Percentiles rank a stretch among this genome's conserved stretches.
These are phyloP conservation scores for Oreochromis aureus DNA, from an alignment of 2,113 vertebrate genomes.

Conservation along the genomic window DNA sequence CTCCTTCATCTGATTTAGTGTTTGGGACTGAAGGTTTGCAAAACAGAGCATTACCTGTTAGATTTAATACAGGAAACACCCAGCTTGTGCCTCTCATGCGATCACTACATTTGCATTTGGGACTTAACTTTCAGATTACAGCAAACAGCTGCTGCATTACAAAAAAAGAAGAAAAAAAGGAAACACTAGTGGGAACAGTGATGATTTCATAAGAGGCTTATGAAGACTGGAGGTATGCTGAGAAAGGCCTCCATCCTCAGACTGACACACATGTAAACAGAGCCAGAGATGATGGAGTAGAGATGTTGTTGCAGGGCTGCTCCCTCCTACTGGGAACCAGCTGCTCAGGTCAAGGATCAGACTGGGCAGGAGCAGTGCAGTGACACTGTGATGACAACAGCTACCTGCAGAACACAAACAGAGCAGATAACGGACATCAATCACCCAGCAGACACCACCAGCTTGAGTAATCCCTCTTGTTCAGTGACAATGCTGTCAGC, in stretches of 20 bases:
- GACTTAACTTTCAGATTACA: background rate
- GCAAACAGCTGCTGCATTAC: background rate
- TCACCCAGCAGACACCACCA: background rate
- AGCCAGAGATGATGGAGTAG: slow-evolving; percentile 38
- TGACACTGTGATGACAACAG: slow-evolving; percentile 31
- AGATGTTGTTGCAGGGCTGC: slow-evolving; percentile 4
- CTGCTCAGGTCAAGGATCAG: slow-evolving; percentile 38
- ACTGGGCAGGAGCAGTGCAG: background rate
- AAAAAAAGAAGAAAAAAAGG: background rate
- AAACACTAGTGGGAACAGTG: background rate
- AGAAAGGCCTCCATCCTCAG: background rate
- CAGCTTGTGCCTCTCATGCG: background rate
- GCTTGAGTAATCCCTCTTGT: background rate
- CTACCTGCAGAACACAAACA: slow-evolving; percentile 59
- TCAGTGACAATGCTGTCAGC: background rate
- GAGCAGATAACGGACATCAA: slow-evolving; percentile 44
- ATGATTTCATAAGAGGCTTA: background rate
- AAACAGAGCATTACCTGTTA: background rate
- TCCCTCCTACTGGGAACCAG: slow-evolving; percentile 41
- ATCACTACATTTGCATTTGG: background rate
- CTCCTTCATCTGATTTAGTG: background rate
- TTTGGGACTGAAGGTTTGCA: background rate
- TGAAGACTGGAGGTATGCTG: background rate
- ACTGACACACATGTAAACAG: slow-evolving; percentile 6
- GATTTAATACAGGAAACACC: background rate